Percentiles rank a stretch among this genome's conserved stretches.
phyloP scores from a whole-genome alignment of 2,113 vertebrate genomes.

The Ammodytes marinus region DNA sequence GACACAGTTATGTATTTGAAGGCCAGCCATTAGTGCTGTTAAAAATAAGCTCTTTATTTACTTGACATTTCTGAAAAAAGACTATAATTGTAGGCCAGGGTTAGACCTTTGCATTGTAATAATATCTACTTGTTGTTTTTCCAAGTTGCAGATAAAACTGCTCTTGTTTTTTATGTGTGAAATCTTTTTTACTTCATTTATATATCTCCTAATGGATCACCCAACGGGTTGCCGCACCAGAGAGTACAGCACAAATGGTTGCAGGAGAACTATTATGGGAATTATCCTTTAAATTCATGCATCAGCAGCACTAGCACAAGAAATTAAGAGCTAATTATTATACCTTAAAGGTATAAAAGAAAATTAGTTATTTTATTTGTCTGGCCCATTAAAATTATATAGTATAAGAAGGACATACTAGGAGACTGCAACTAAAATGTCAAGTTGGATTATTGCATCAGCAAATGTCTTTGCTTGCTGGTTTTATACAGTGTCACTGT shows the following conservation, averaged over 20 bases:
- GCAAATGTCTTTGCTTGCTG: neutral
- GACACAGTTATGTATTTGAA: constrained; percentile 58
- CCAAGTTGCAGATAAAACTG: constrained; percentile 31
- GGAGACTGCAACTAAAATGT: neutral
- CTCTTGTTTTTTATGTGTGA: constrained; percentile 5
- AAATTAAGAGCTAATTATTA: constrained; percentile 21
- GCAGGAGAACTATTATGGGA: neutral
- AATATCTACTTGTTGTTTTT: constrained; percentile 26
- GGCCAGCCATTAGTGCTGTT: constrained; percentile 51
- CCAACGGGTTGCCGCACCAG: neutral
- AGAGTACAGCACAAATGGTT: constrained; percentile 13
- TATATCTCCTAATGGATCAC: constrained; percentile 21
- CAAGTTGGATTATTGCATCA: neutral
- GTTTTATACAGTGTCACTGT: neutral
- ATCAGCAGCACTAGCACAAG: constrained; percentile 2
- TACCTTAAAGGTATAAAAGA: neutral
- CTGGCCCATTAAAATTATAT: constrained; percentile 17
- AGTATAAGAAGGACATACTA: constrained; percentile 7
- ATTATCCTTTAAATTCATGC: constrained; percentile 14
- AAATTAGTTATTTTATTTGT: constrained; percentile 6
- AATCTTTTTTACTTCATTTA: constrained; percentile 27
- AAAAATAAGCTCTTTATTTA: constrained; percentile 49
- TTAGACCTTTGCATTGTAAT: constrained; percentile 29
- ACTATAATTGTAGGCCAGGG: constrained; percentile 17
- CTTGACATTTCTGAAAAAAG: constrained; percentile 38